Evolutionary conservation across 2,888 invertebrate genomes (phyloP), one percentile per base, ranked within the genome.

Genomic region (Dioctria linearis): DNA sequence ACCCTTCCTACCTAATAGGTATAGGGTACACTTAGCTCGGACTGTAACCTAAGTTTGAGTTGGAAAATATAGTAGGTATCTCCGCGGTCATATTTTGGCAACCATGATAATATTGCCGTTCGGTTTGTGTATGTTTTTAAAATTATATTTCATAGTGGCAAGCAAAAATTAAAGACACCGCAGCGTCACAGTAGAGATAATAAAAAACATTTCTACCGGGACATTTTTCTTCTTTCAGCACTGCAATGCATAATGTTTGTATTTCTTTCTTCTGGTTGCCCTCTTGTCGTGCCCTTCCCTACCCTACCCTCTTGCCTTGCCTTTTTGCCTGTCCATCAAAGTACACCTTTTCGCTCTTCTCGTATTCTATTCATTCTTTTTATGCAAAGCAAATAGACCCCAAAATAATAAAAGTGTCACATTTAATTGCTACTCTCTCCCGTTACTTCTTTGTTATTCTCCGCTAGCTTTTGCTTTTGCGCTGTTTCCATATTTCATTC

Each of bases 371-470:
- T 67, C 43, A 25, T 67, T 67, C 25, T 11, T 11, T n/a, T 59
- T 8, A 5, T 59, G 4, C 5, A 4, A 73, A 57, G 73, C 59
- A 73, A 73, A 73, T 73, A 73, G 4, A 54, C 6, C 59, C 59
- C 37, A 37, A 49, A 57, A 73, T 73, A 73, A 73, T 73, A 73
- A 69, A 69, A 73, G 59, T 73, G 73, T 73, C 73, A 73, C 73
- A 51, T 73, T 73, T 57, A 57, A 73, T 57, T 73, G 73, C 54
- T 73, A 59, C 73, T 73, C 73, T 73, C 43, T 73, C 73, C 73
- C 73, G 73, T 73, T 73, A 73, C 73, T 59, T 59, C 59, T 73
- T 73, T 57, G 54, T 73, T 57, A 57, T 42, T 73, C 40, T 42
- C 59, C 42, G 54, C 25, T 25, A 25, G 25, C 25, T 25, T 25